Percentiles rank a stretch among this genome's conserved stretches.
These are phyloP conservation scores for Cantharis rustica DNA, from an alignment of 2,888 invertebrate species.

Conservation along the genomic window DNA sequence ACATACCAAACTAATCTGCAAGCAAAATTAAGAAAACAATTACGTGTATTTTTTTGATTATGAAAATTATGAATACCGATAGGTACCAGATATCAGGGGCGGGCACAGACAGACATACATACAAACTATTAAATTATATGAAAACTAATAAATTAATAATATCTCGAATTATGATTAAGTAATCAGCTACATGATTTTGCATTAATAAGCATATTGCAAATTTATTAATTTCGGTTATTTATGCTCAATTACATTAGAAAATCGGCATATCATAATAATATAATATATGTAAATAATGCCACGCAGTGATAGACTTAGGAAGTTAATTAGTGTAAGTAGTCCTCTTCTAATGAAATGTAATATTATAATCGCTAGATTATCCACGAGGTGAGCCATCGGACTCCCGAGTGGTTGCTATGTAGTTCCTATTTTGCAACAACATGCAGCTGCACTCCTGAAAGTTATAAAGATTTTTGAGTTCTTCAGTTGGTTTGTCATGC, in stretches of 20 bases:
- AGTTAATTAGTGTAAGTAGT: neutral
- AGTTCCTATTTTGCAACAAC: neutral
- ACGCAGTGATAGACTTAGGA: neutral
- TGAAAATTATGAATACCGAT: too few species aligned
- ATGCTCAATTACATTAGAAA: neutral
- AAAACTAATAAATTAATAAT: neutral
- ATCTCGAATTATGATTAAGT: neutral
- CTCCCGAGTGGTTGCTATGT: neutral
- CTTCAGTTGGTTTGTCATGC: too few species aligned
- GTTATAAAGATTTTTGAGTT: too few species aligned
- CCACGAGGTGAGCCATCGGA: neutral
- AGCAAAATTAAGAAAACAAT: too few species aligned
- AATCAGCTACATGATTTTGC: neutral
- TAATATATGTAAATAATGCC: neutral
- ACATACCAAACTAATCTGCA: too few species aligned
- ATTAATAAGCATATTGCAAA: neutral
- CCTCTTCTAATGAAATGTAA: neutral
- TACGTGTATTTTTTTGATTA: too few species aligned
- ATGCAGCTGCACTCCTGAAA: neutral
- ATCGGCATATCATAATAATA: neutral
- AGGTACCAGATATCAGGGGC: too few species aligned
- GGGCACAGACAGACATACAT: too few species aligned
- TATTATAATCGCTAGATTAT: neutral
- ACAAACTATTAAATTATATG: neutral
- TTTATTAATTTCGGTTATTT: neutral